Evolutionary conservation across 2,888 invertebrate genomes (phyloP).

Genomic region (Epinotia brunnichana): DNA sequence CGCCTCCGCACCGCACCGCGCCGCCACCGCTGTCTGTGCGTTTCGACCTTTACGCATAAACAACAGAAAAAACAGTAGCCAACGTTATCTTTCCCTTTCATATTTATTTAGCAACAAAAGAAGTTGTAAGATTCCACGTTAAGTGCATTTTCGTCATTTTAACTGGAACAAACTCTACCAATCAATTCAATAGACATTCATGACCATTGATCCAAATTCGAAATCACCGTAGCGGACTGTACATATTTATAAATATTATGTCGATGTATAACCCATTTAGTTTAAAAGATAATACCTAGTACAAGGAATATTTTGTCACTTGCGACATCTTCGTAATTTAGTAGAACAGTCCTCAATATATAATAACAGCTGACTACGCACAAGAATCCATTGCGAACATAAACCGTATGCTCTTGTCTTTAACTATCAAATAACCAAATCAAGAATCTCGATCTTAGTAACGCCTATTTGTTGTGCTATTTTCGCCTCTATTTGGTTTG

Average conservation of each 20-base stretch:
- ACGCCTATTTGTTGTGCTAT: slow-evolving; percentile 7
- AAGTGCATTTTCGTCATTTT: too few relatives aligned
- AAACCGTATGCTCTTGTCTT: background rate
- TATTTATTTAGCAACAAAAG: too few relatives aligned
- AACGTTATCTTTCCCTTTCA: too few relatives aligned
- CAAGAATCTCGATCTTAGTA: background rate
- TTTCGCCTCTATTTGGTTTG: slow-evolving; percentile 23
- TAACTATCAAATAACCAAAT: background rate
- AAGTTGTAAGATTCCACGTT: too few relatives aligned
- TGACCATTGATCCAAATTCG: background rate
- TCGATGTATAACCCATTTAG: background rate
- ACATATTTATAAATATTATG: background rate
- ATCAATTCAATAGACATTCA: too few relatives aligned
- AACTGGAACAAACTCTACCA: too few relatives aligned
- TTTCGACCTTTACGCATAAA: too few relatives aligned
- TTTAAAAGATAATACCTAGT: background rate
- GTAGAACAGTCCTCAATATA: slow-evolving; percentile 13
- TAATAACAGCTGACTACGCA: slow-evolving; percentile 1
- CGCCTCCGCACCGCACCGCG: too few relatives aligned
- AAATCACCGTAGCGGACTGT: slow-evolving; percentile 8
- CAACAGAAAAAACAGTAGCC: too few relatives aligned
- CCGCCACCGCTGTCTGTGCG: too few relatives aligned
- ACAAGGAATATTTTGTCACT: background rate
- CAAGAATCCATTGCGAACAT: background rate
- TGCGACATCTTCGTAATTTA: background rate